Conservation (phyloP, 2,888 invertebrate species). For the Seira musarum region DNA sequence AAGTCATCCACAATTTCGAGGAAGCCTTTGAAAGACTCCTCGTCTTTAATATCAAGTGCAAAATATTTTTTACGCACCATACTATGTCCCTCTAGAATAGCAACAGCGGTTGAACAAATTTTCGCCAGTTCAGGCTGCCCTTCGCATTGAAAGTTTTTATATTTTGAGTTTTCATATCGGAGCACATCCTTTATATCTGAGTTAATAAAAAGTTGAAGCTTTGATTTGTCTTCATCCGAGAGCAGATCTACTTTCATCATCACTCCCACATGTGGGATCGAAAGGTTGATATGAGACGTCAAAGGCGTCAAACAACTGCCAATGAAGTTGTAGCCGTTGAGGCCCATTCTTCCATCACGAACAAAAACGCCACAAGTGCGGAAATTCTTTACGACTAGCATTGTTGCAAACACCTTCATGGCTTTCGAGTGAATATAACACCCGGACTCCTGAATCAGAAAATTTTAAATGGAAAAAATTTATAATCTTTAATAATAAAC, state of each 20-base stretch:
- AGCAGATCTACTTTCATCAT: conserved; percentile 76
- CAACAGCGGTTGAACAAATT: conserved; percentile 51
- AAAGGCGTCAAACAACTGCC: conserved; percentile 76
- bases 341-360: conserved; percentile 76
- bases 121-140: conserved; percentile 53
- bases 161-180: conserved; percentile 60
- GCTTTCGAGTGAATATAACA: conserved; percentile 77
- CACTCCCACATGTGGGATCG: conserved; percentile 76
- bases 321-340: conserved; percentile 76
- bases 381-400: conserved; percentile 74
- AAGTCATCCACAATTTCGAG: conserved; percentile 61
- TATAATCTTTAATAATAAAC: no score
- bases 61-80: conserved; percentile 64
- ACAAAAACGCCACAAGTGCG: conserved; percentile 76
- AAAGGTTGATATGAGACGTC: conserved; percentile 76
- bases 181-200: conserved; percentile 66
- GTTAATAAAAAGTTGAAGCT: conserved; percentile 63
- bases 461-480: no score
- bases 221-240: conserved; percentile 70
- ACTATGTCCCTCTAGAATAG: conserved; percentile 63
- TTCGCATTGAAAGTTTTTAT: conserved; percentile 49
- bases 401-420: conserved; percentile 74
- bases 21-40: conserved; percentile 58
- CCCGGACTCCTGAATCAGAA: conserved; percentile 71
- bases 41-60: conserved; percentile 59